These are phyloP conservation scores for Onychomys torridus DNA, from an alignment of 2,797 vertebrate species.

Conservation along the genomic window DNA sequence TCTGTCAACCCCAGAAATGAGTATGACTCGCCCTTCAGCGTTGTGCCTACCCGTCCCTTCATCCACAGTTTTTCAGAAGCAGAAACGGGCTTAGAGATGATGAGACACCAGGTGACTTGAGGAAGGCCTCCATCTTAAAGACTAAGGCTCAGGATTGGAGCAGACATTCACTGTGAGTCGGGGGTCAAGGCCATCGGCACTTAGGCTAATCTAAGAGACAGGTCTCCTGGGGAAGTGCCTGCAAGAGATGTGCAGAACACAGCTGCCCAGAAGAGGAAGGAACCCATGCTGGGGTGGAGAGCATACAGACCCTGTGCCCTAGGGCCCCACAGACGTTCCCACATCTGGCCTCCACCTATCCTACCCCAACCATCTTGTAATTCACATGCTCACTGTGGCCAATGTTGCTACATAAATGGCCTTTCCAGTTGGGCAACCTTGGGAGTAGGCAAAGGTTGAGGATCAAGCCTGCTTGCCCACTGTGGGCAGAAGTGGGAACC, in stretches of 20 bases:
- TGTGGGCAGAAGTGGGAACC: not conserved
- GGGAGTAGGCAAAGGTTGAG: not conserved
- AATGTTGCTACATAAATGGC: not conserved
- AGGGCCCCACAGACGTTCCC: not conserved
- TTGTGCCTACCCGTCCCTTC: not conserved
- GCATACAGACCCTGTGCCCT: not conserved
- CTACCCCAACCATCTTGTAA: rapidly evolving
- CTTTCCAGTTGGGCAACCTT: not conserved
- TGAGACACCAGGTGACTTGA: not conserved
- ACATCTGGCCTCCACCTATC: not conserved
- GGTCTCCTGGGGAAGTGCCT: constrained; percentile 53
- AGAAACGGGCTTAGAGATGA: not conserved
- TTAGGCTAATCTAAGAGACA: not conserved
- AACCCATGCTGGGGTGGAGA: not conserved
- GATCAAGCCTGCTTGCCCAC: not conserved
- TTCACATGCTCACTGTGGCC: not conserved
- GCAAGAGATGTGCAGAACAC: constrained; percentile 72
- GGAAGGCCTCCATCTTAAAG: not conserved
- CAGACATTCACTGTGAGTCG: not conserved
- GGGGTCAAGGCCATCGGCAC: constrained; percentile 51
- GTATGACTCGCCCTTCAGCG: not conserved
- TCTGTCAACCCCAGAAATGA: not conserved
- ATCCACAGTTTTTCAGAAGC: not conserved
- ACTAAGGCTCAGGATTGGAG: not conserved
- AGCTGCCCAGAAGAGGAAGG: constrained; percentile 76